phyloP scores from a whole-genome alignment of 2,113 vertebrate species.

The Chaetodon auriga region DNA sequence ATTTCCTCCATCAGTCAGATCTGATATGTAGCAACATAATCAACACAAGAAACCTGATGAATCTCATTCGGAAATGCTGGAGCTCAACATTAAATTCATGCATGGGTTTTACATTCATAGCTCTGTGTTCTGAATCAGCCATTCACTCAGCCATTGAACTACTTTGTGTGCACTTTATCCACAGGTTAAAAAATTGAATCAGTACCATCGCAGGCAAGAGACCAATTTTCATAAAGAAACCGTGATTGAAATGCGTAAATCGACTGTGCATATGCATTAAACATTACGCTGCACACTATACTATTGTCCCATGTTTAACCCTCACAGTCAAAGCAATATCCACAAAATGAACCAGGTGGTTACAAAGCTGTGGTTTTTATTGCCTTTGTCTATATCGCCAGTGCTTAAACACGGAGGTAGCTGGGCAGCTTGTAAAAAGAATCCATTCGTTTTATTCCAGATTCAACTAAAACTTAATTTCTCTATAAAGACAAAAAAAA shows the following conservation, averaged over 20 bases:
- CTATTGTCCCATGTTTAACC: not conserved
- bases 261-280: not conserved
- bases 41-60: not conserved
- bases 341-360: not conserved
- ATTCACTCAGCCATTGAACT: not conserved
- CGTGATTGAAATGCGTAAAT: not conserved
- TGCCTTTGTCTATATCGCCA: no score
- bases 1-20: not conserved
- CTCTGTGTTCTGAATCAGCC: not conserved
- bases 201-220: not conserved
- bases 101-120: not conserved
- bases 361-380: not conserved
- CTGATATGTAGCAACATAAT: not conserved
- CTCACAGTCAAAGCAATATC: not conserved
- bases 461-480: not conserved
- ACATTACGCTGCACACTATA: not conserved
- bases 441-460: not conserved
- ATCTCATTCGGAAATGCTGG: not conserved
- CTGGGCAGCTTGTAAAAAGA: not conserved
- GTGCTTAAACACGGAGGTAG: not conserved
- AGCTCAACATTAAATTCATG: not conserved
- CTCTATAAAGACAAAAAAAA: not conserved
- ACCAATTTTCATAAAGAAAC: not conserved
- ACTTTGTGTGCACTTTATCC: not conserved
- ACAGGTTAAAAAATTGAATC: not conserved